Percentiles rank a stretch among this genome's conserved stretches.
These are phyloP conservation scores for Drosophila siamana DNA, from an alignment of 2,888 invertebrate genomes.

Conservation along the genomic window DNA sequence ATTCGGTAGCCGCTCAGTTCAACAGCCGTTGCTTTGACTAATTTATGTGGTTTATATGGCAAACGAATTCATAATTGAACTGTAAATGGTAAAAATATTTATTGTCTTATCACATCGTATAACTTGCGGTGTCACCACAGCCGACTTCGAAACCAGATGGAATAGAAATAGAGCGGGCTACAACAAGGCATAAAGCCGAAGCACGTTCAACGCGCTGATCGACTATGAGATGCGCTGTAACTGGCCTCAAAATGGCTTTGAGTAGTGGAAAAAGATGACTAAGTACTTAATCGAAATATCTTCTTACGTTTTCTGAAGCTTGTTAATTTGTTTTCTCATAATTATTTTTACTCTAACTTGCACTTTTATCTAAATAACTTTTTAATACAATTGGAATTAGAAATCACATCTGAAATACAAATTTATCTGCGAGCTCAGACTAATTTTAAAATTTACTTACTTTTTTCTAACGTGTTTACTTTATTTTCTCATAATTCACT, in stretches of 20 bases:
- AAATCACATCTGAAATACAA: no score
- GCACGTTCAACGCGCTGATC: not conserved
- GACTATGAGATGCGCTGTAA: conserved; percentile 26
- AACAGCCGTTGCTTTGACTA: conserved; percentile 49
- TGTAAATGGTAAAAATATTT: conserved; percentile 83
- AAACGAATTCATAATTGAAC: conserved; percentile 75
- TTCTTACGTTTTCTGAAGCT: no score
- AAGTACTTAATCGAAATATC: no score
- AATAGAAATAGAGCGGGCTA: conserved; percentile 43
- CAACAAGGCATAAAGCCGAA: conserved; percentile 5
- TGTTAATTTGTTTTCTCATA: no score
- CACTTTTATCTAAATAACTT: no score
- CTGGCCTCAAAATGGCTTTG: not conserved
- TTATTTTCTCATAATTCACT: no score
- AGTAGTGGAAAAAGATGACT: not conserved
- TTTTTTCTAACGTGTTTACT: no score
- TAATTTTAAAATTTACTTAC: no score
- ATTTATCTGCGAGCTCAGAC: no score
- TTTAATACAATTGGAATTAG: no score
- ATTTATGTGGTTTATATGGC: conserved; percentile 67
- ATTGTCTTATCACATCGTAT: conserved; percentile 85
- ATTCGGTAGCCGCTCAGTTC: conserved; percentile 2
- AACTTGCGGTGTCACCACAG: conserved; percentile 84
- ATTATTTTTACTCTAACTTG: no score
- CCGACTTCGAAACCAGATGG: conserved; percentile 52